Base-by-base conservation (phyloP, 2,113 vertebrate genomes). In the Pundamilia nyererei region DNA sequence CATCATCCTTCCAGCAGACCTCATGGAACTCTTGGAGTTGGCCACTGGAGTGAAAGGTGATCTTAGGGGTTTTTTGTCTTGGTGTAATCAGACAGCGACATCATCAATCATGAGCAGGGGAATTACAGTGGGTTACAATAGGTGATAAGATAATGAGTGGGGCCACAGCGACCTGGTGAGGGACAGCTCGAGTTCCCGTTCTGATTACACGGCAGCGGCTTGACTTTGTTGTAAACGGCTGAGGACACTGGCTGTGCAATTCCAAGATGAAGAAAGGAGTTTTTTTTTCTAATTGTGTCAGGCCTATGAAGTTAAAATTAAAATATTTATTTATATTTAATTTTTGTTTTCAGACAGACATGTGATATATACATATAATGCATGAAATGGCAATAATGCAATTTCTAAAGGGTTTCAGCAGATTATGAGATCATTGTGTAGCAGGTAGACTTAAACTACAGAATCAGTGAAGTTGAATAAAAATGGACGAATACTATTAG, bases 11-110 rank as follows among this genome's bases (percentile, higher is more conserved):
- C 82, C 79, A 6, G 80, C 5, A 38, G 86, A 84, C 82, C 84
- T 89, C 77, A 84, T 82, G 81, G 89, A 85, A 87, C 83, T 84
- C 17, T 58, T 84, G 87, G 79, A 87, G 58, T 93, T 89, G 90
- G 93, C 90, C 85, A 9, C 82, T 24, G 89, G 85, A 86, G 6
- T 53, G 96, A 94, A 96, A 96, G 92, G 83, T 93, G 95, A 96
- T 95, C 95, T 94, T 87, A 70, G 68, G 75, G 83, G 75, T 53
- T 70, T 93, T 95, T 96, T 95, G 94, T 95, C 85, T 91, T 80
- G 87, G 88, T 94, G 94, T 96, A 95, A 95, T 96, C 94, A 95
- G 94, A 95, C 95, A 95, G 93, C 91, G 87, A 93, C 92, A 95
- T 96, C 94, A 95, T 95, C 96, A 92, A 94, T 95, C 95, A 92